Evolutionary conservation across 2,888 invertebrate species (phyloP), one percentile per base, ranked within the genome.

Genomic region (Alcis repandata): DNA sequence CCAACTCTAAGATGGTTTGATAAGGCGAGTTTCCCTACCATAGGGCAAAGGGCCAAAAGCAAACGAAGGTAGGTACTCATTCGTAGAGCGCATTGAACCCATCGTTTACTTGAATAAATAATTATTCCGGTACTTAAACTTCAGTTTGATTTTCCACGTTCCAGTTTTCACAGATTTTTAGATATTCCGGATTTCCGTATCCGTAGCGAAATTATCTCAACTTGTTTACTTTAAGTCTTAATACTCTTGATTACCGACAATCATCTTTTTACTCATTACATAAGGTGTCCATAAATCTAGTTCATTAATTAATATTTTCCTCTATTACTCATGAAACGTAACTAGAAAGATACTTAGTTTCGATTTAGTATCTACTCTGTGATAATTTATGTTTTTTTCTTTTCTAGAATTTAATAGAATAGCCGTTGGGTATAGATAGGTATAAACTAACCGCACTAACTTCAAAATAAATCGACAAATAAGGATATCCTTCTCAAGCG

Each of bases 131-230:
- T 52, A 38, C 52, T 8, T 38, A 52, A 52, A 8, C 8, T 52
- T 9, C 20, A 19, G n/a, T 52, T n/a, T 8, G 9, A 52, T 43
- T 61, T 60, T 56, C 61, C 61, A 54, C 54, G 54, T 45, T 61
- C 27, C 19, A 41, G 7, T 49, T 49, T 62, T 22, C 43, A 51
- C 43, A 22, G 22, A 19, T 45, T 56, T 45, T 63, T 40, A 48
- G 32, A 53, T 46, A 53, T 41, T 59, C 46, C 58, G 63, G 63
- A 63, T 63, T 53, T 63, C 63, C 63, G 40, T 27, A 53, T 63
- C 63, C 63, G 63, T 52, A 17, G 8, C 38, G 32, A 52, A 45
- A 57, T 62, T 36, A 51, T 36, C 38, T 32, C 27, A 41, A 17
- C 19, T 33, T 56, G 45, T 56, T 45, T 45, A 43, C 43, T 43